phyloP scores from a whole-genome alignment of 2,888 invertebrate species.

The Allophyes oxyacanthae region DNA sequence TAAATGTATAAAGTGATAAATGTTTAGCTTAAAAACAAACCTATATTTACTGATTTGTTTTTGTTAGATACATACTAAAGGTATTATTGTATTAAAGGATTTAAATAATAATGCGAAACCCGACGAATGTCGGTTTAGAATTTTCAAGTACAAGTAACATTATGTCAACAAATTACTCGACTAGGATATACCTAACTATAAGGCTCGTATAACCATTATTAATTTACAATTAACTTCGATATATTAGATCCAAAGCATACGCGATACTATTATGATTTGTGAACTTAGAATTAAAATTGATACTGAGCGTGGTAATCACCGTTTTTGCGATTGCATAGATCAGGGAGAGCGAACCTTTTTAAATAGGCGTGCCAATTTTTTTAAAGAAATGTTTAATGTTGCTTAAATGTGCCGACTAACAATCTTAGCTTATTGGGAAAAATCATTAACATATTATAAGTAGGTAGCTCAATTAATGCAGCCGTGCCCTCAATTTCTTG shows the following conservation, averaged over 20 bases:
- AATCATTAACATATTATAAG: no score
- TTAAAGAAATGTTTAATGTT: no score
- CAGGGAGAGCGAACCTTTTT: no score
- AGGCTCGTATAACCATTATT: background rate
- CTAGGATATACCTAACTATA: constrained; percentile 26
- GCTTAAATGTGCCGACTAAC: no score
- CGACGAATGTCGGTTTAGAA: constrained; percentile 6
- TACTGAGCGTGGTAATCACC: no score
- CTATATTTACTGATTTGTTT: constrained; percentile 25
- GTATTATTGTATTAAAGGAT: constrained; percentile 19
- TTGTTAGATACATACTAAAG: constrained; percentile 20
- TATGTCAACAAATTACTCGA: constrained; percentile 26
- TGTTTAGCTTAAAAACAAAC: constrained; percentile 30
- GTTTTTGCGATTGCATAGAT: no score
- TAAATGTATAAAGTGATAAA: constrained; percentile 26
- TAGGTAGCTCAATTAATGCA: no score
- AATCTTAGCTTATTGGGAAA: no score
- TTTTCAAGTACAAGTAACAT: constrained; percentile 6
- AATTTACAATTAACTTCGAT: background rate
- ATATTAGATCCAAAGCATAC: background rate
- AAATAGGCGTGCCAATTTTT: no score
- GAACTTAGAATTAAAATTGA: no score
- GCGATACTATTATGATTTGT: no score
- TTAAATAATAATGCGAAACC: constrained; percentile 18
- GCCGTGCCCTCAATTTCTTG: no score